A percentile compares a stretch with the other conserved stretches of the same genome.
Evolutionary conservation across 2,888 invertebrate species (phyloP).

Genomic region (Stenolophus ochropezus): DNA sequence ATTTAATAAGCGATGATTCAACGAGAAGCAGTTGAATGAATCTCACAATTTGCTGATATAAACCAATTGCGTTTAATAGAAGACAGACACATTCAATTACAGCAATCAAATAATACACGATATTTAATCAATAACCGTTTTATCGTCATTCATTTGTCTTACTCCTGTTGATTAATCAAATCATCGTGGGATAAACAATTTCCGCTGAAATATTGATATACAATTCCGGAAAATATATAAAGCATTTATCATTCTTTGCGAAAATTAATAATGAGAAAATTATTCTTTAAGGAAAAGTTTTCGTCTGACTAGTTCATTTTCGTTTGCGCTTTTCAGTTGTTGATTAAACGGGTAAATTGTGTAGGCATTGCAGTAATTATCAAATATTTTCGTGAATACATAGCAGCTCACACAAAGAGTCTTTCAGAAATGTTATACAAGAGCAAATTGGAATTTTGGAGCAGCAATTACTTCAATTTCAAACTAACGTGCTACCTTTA

Average conservation of each 20-base stretch:
- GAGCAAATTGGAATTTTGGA: too few relatives aligned
- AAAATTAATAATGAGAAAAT: too few relatives aligned
- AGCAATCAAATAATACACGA: background rate
- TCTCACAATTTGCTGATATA: background rate
- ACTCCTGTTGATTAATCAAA: slow-evolving; percentile 5
- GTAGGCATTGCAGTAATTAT: too few relatives aligned
- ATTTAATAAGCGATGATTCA: background rate
- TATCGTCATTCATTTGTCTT: slow-evolving; percentile 1
- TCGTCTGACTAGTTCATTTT: too few relatives aligned
- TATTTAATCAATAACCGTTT: slow-evolving; percentile 1
- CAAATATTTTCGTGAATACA: too few relatives aligned
- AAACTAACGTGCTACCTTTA: too few relatives aligned
- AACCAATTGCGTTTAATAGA: background rate
- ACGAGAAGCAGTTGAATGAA: background rate
- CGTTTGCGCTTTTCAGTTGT: too few relatives aligned
- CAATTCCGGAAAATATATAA: background rate
- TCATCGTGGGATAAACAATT: background rate
- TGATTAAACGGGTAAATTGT: too few relatives aligned
- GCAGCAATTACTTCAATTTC: too few relatives aligned
- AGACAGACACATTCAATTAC: slow-evolving; percentile 14
- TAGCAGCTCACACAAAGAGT: too few relatives aligned
- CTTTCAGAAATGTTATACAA: too few relatives aligned
- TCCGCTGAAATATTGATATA: background rate
- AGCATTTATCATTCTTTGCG: background rate
- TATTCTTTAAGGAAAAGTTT: too few relatives aligned